A percentile compares a stretch with the other conserved stretches of the same genome.
Conservation (phyloP, 2,113 vertebrate species). For the Accipiter virgatus region DNA sequence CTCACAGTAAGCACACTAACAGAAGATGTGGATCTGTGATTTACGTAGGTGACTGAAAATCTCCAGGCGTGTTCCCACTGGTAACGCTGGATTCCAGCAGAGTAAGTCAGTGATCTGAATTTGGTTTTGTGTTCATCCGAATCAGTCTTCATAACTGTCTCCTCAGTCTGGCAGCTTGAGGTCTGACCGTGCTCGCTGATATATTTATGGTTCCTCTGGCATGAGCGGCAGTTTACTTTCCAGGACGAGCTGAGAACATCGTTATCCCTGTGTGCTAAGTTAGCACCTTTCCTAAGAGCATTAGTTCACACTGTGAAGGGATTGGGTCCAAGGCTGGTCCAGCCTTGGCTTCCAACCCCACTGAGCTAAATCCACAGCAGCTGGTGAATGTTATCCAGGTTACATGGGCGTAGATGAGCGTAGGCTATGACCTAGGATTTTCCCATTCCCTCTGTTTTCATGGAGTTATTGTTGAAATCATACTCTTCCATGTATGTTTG, state of each 20-base stretch:
- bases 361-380: neutral
- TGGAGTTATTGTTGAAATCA: neutral
- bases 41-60: neutral
- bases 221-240: neutral
- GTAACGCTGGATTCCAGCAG: neutral
- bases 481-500: neutral
- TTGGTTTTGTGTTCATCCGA: neutral
- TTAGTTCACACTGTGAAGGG: neutral
- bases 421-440: neutral
- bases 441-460: neutral
- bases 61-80: neutral
- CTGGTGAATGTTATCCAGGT: neutral
- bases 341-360: neutral
- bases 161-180: neutral
- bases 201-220: neutral
- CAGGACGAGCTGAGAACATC: accelerated
- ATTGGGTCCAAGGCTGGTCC: neutral
- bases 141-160: neutral
- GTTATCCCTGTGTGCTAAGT: neutral
- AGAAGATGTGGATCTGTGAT: neutral
- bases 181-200: neutral
- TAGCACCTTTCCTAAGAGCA: neutral
- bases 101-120: neutral
- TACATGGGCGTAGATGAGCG: accelerated
- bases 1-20: neutral